These are phyloP conservation scores for Cryptotermes secundus DNA, from an alignment of 1,140 invertebrate species.

Conservation along the genomic window DNA sequence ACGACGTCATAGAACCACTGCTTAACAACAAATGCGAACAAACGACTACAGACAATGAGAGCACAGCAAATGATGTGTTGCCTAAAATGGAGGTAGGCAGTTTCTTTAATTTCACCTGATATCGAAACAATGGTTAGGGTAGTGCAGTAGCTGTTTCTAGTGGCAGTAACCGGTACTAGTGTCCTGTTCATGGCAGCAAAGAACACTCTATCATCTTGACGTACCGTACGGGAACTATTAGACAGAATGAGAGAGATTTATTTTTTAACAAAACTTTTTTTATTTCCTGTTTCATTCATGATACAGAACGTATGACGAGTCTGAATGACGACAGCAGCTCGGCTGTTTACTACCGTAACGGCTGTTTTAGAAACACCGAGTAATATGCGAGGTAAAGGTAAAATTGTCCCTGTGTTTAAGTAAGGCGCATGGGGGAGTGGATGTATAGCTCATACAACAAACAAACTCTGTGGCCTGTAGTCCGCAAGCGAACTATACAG, in stretches of 20 bases:
- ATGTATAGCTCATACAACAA: too few relatives aligned
- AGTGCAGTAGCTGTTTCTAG: not conserved
- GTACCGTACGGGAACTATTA: not conserved
- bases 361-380: too few relatives aligned
- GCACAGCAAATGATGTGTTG: not conserved
- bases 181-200: not conserved
- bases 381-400: too few relatives aligned
- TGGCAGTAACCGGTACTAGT: not conserved
- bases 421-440: too few relatives aligned
- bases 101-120: too few relatives aligned
- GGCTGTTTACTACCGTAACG: too few relatives aligned
- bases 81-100: not conserved
- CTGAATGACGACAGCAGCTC: not conserved
- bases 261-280: not conserved
- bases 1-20: not conserved
- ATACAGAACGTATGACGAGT: not conserved
- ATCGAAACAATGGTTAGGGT: not conserved
- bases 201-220: not conserved
- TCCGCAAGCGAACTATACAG: too few relatives aligned
- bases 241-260: not conserved
- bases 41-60: not conserved
- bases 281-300: not conserved
- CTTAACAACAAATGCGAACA: not conserved
- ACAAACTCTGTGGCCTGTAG: too few relatives aligned
- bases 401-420: too few relatives aligned